Evolutionary conservation across 2,113 vertebrate genomes (phyloP), one percentile per base, ranked within the genome.

Genomic region (Shinisaurus crocodilurus): DNA sequence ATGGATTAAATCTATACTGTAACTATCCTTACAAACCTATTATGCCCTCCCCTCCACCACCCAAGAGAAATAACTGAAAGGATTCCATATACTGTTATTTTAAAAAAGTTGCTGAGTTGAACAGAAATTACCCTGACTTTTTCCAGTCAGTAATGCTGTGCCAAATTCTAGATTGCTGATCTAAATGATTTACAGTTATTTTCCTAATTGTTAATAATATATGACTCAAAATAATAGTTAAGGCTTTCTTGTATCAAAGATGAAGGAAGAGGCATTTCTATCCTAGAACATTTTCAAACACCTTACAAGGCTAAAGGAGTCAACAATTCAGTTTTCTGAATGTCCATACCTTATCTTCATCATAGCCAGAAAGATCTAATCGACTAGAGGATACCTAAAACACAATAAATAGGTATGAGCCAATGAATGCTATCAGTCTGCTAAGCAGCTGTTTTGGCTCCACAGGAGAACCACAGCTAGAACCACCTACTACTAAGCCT

Each of bases 361-460:
- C 98, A 83, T 97, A 98, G 32, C 97, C 97, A 87, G 97, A 98
- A 93, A 98, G 97, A 92, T 99, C 98, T 90, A 97, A 96, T 95
- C 98, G 98, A 95, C 98, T 99, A 90, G 97, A 98, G 50, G 98
- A 99, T 2, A 98, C 97, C 99, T 99, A 88, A 0, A 95, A 94
- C 92, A 96, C 45, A 95, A 23, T 72, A 92, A 85, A 74, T 1
- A 86, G 18, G 16, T 90, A 80, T 90, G 87, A 94, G 74, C 20
- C 13, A 29, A 50, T 50, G 4, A 82, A 54, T 83, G 25, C 10
- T 67, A 16, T 80, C 75, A 67, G 48, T 5, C 5, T 76, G 25
- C 25, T 45, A 32, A 60, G 25, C 9, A 43, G 37, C 23, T 54
- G 12, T 54, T 48, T 83, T 23, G 74, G 43, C 9, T 67, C 4